Evolutionary conservation across 2,888 invertebrate species (phyloP), one percentile per base, ranked within the genome.

Genomic region (Myopa testacea): DNA sequence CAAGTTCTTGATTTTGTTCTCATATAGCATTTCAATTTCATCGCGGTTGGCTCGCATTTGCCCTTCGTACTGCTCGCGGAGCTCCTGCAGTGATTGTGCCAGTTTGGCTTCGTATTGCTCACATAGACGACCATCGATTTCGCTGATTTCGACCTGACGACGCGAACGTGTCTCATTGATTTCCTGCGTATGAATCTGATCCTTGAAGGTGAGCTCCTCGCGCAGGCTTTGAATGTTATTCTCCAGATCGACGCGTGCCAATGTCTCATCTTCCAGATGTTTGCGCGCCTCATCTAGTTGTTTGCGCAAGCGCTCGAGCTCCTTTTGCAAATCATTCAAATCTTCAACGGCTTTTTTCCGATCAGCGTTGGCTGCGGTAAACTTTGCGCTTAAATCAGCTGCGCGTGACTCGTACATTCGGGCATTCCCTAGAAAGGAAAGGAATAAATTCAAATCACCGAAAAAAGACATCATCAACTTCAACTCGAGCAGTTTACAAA

Each of bases 101-200:
- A 99, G 90, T 87, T 96, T 96, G 4, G 94, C 95, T 88, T 99
- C 98, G 85, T 98, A 99, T 84, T 98, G 96, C 85, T 96, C 95
- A 19, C 95, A 94, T 19, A 98, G 91, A 55, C 96, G 94, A 0
- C 96, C 96, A 89, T 98, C 98, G 82, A 97, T 95, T 89, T 98
- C 98, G 71, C 96, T 96, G 85, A 98, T 96, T 87, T 98, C 97
- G 16, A 96, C 95, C 87, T 97, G 96, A 58, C 96, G 93, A 79
- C 95, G 92, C 12, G 93, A 93, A 81, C 96, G 93, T 0, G 96
- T 95, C 89, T 98, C 98, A 69, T 94, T 94, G 84, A 98, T 89
- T 89, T 98, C 96, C 90, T 98, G 94, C 84, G 95, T 93, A 90
- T 93, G 94, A 78, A 96, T 92, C 90, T 94, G 92, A 89, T 96